Base-by-base conservation (phyloP, 1,140 invertebrate genomes). In the Halictus rubicundus region DNA sequence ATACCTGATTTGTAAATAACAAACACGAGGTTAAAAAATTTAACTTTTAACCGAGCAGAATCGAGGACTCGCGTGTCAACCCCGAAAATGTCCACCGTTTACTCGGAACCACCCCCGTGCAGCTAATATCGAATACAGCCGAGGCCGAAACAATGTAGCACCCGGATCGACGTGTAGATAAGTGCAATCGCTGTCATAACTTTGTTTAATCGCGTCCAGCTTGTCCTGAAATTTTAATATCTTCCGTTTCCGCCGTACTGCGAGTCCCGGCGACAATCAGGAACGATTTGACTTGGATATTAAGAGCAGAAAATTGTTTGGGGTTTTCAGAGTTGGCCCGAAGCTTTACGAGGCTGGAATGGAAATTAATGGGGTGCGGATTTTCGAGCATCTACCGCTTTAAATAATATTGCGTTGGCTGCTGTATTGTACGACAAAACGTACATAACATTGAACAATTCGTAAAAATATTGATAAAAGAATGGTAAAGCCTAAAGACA, bases 181-280 rank as follows among this genome's bases (percentile, higher is more conserved):
- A 42, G 37, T 42, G 21, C 37, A 23, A 12, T 65, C 21, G 37
- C 32, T 10, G 19, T 64, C 61, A 21, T 65, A 65, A 65, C 12
- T 65, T 23, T n/a, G 9, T 23, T 23, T 42, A 42, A 65, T 65
- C 39, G 63, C 39, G 60, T 19, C 16, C 32, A n/a, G 60, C 27
- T 7, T 27, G 39, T 65, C 63, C 39, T 65, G 63, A 42, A 65
- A 65, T 65, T 64, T 64, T 64, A 64, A 64, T 64, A 19, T 37
- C 32, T 32, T 39, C 61, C 19, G 32, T 64, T 64, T 39, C n/a
- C 8, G 16, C 19, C 49, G 19, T 16, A 21, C n/a, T 6, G 19
- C 16, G 19, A 21, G 21, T n/a, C 7, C 10, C 8, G 21, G 2
- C 21, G 19, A 21, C 32, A 42, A 42, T 19, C 37, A 23, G 9